These are phyloP conservation scores for Apodemia hepburni DNA, from an alignment of 2,888 invertebrate species.

Conservation along the genomic window DNA sequence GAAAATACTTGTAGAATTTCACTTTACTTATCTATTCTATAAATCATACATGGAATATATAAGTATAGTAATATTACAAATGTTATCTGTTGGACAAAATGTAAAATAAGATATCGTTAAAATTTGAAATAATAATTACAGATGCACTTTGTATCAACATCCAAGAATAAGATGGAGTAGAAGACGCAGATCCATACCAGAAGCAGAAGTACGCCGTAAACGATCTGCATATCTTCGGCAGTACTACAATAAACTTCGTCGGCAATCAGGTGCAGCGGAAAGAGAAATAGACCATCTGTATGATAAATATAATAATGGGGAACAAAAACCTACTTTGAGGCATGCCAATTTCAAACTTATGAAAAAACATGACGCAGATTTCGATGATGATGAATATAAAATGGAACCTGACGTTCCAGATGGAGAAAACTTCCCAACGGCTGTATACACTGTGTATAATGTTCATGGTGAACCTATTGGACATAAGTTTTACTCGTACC, in stretches of 20 bases:
- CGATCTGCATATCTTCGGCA: slow-evolving; percentile 64
- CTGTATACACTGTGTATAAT: slow-evolving; percentile 69
- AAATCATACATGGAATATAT: too few species aligned
- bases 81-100: too few species aligned
- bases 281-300: slow-evolving; percentile 57
- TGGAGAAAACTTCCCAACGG: slow-evolving; percentile 61
- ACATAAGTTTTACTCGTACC: slow-evolving; percentile 67
- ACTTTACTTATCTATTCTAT: too few species aligned
- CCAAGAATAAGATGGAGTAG: slow-evolving; percentile 92
- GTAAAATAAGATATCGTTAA: too few species aligned
- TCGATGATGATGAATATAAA: slow-evolving; percentile 47
- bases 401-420: slow-evolving; percentile 43
- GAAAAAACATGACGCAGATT: slow-evolving; percentile 63
- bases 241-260: slow-evolving; percentile 59
- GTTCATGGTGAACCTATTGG: slow-evolving; percentile 73
- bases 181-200: slow-evolving; percentile 77
- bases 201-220: slow-evolving; percentile 58
- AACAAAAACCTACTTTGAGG: slow-evolving; percentile 62
- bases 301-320: slow-evolving; percentile 67
- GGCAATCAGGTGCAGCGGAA: slow-evolving; percentile 47
- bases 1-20: too few species aligned
- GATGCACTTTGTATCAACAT: slow-evolving; percentile 92
- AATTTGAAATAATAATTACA: slow-evolving; percentile 37
- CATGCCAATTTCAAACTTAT: slow-evolving; percentile 71
- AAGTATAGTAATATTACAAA: too few species aligned